These are phyloP conservation scores for Paramormyrops kingsleyae DNA, from an alignment of 2,113 vertebrate genomes.

Conservation along the genomic window DNA sequence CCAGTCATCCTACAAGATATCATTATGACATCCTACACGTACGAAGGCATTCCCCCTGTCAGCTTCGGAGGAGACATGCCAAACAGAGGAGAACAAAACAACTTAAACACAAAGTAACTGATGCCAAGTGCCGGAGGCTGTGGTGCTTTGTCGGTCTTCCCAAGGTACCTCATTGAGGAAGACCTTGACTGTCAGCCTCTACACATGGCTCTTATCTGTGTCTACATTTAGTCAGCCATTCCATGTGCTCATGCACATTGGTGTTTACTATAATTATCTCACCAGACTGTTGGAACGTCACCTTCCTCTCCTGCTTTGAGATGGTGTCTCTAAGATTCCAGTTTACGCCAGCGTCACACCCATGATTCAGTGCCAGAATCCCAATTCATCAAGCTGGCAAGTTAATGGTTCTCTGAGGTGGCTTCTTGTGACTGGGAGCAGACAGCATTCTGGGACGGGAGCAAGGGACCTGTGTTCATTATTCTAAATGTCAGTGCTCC, in stretches of 20 bases:
- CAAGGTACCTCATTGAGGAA: not conserved
- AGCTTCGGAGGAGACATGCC: not conserved
- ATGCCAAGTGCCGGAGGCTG: not conserved
- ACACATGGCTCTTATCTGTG: not conserved
- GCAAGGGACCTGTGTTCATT: not conserved
- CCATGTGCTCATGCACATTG: not conserved
- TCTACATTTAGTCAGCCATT: not conserved
- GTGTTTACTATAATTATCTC: not conserved
- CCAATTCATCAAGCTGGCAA: not conserved
- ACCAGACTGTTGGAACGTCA: not conserved
- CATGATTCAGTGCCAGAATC: not conserved
- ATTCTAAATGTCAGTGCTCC: constrained; percentile 7
- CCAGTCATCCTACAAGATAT: not conserved
- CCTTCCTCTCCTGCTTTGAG: not conserved
- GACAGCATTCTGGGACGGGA: not conserved
- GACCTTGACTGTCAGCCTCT: not conserved
- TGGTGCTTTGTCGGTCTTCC: not conserved
- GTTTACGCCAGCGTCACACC: not conserved
- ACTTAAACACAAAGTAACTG: not conserved
- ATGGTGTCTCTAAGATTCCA: not conserved
- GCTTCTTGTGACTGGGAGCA: not conserved
- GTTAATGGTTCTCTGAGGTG: not conserved
- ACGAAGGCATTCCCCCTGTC: not conserved
- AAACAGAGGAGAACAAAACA: not conserved
- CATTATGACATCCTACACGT: not conserved